These are phyloP conservation scores for Eupithecia dodoneata DNA, from an alignment of 2,888 invertebrate species.

Conservation along the genomic window DNA sequence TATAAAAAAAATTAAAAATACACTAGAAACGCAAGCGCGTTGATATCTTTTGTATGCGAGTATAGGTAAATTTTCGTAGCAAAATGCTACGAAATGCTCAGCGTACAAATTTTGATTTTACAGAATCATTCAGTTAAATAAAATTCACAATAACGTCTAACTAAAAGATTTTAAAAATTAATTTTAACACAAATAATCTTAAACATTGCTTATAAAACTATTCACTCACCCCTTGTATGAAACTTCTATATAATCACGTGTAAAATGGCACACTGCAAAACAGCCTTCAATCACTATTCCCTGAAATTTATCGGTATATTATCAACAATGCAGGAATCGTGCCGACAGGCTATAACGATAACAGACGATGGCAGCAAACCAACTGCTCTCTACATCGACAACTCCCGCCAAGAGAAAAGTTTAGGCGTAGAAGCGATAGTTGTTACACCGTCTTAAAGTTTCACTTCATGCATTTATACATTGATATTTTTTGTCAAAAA, in stretches of 20 bases:
- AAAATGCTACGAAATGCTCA: background rate
- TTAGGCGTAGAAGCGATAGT: constrained; percentile 65
- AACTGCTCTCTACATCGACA: constrained; percentile 69
- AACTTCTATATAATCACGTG: constrained; percentile 50
- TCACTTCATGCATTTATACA: constrained; percentile 14
- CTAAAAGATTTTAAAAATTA: background rate
- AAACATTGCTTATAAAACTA: background rate
- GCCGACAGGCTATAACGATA: constrained; percentile 65
- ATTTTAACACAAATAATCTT: background rate
- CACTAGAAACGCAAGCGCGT: constrained; percentile 52
- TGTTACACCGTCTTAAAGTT: constrained; percentile 3
- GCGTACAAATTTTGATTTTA: background rate
- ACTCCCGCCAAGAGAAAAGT: constrained; percentile 76
- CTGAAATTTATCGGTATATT: constrained; percentile 59
- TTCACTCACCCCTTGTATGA: constrained; percentile 50
- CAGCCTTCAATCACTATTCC: constrained; percentile 55
- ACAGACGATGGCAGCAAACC: constrained; percentile 69
- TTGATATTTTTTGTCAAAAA: background rate
- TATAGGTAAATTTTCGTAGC: constrained; percentile 1
- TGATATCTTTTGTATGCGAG: constrained; percentile 58
- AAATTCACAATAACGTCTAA: background rate
- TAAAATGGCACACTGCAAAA: constrained; percentile 45
- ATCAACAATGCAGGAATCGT: constrained; percentile 60
- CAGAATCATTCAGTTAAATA: background rate
- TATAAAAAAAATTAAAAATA: background rate